phyloP scores from a whole-genome alignment of 1,140 invertebrate species.

The Luehdorfia chinensis region DNA sequence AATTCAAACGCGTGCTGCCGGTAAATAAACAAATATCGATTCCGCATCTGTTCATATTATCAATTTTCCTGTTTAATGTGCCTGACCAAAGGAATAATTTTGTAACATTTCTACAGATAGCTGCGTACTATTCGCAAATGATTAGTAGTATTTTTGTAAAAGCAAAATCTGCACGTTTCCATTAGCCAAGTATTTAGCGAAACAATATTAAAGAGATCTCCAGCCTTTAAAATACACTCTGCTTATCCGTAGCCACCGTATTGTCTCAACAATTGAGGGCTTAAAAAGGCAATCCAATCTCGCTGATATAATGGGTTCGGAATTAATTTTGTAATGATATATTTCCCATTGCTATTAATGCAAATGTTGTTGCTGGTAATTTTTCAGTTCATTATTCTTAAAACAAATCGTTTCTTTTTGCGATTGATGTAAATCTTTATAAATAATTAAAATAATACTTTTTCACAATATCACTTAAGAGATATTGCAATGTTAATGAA shows the following conservation, averaged over 20 bases:
- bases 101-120: slow-evolving; percentile 4
- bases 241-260: slow-evolving; percentile 1
- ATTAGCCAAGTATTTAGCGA: background rate
- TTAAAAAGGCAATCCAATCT: slow-evolving; percentile 18
- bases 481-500: too few species aligned
- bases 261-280: slow-evolving; percentile 14
- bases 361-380: too few species aligned
- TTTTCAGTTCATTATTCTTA: too few species aligned
- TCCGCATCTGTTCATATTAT: slow-evolving; percentile 12
- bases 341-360: slow-evolving; percentile 1
- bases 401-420: too few species aligned
- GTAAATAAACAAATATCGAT: slow-evolving; percentile 9
- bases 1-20: slow-evolving; percentile 7
- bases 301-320: slow-evolving; percentile 7
- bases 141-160: background rate
- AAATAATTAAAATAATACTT: too few species aligned
- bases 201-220: slow-evolving; percentile 5
- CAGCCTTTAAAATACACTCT: too few species aligned
- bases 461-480: too few species aligned
- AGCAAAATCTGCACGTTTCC: background rate
- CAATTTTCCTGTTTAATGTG: slow-evolving; percentile 6
- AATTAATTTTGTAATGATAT: slow-evolving; percentile 11
- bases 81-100: slow-evolving; percentile 12
- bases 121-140: background rate
- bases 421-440: too few species aligned